Conservation (phyloP, 2,113 vertebrate species). For the Morphnarchus princeps region DNA sequence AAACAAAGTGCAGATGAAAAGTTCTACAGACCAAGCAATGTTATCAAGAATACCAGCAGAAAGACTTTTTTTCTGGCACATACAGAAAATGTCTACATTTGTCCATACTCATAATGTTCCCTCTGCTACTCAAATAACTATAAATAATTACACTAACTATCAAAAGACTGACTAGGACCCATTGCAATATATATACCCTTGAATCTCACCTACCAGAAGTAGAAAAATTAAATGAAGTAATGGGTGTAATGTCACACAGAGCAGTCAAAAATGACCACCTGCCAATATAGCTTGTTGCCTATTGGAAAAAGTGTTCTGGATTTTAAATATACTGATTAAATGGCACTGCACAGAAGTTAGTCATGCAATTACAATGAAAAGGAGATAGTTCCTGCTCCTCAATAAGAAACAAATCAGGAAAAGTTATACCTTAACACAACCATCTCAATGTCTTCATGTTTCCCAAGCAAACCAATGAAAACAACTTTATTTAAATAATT, state of each 20-base stretch:
- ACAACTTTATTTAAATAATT: neutral
- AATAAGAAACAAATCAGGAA: neutral
- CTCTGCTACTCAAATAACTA: neutral
- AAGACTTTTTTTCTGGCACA: neutral
- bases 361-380: neutral
- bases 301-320: neutral
- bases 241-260: neutral
- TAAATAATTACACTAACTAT: neutral
- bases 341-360: neutral
- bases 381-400: neutral
- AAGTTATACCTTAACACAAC: neutral
- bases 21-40: neutral
- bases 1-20: neutral
- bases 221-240: neutral
- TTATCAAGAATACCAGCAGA: neutral
- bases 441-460: neutral
- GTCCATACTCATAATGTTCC: neutral
- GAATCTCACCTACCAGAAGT: neutral
- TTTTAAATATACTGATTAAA: neutral
- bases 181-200: neutral
- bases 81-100: neutral
- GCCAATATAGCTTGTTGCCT: neutral
- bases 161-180: neutral
- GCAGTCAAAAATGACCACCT: neutral
- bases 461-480: neutral